These are phyloP conservation scores for Acleris emargana DNA, from an alignment of 2,888 invertebrate genomes.

Conservation along the genomic window DNA sequence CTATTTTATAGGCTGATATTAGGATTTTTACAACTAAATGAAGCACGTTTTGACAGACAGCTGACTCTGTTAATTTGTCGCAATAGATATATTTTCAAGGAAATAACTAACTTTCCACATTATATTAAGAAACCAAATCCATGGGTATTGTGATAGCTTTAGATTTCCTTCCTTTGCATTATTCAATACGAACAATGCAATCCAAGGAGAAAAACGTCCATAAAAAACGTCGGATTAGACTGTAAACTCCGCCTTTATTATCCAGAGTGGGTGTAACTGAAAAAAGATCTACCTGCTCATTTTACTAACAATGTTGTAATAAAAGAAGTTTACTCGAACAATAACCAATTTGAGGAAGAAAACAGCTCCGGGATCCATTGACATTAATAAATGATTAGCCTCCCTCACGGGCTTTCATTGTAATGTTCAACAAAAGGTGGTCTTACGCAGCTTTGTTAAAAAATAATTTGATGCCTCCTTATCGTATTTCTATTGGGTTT, in stretches of 20 bases:
- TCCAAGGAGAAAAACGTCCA: conserved; percentile 49
- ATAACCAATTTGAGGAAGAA: conserved; percentile 80
- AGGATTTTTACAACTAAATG: no score
- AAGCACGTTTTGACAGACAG: no score
- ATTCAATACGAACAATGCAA: conserved; percentile 17
- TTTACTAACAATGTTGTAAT: conserved; percentile 79
- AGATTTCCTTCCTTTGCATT: background rate
- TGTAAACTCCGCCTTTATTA: conserved; percentile 68
- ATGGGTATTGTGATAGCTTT: background rate
- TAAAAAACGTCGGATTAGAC: conserved; percentile 65
- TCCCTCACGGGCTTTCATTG: conserved; percentile 68
- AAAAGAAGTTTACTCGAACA: conserved; percentile 79
- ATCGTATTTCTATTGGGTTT: conserved; percentile 62
- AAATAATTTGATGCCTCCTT: conserved; percentile 81
- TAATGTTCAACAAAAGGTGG: conserved; percentile 78
- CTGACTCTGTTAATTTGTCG: no score
- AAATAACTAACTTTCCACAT: no score
- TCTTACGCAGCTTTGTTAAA: conserved; percentile 77
- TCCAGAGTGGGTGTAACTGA: conserved; percentile 63
- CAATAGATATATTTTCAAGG: no score
- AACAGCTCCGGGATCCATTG: conserved; percentile 76
- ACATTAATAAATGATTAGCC: conserved; percentile 83
- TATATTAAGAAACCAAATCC: no score
- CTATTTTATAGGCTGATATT: no score
- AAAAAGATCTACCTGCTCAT: conserved; percentile 67